Conservation (phyloP, 2,888 invertebrate species). For the Galeruca laticollis region DNA sequence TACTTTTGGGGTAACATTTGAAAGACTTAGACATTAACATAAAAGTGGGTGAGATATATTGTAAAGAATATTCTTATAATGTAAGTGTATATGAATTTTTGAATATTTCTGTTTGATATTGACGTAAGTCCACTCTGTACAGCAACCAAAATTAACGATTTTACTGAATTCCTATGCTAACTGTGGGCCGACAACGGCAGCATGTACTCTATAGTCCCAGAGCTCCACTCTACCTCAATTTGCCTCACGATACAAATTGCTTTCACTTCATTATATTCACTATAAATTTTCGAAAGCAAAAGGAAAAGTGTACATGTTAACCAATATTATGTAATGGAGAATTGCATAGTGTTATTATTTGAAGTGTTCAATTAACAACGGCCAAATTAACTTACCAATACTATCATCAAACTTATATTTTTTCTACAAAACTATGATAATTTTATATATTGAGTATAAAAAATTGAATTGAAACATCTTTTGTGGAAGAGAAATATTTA, state of each 20-base stretch:
- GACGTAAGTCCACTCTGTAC: constrained; percentile 7
- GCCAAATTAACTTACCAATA: no score
- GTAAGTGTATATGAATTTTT: not conserved
- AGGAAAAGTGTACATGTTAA: constrained; percentile 23
- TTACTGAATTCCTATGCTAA: constrained; percentile 22
- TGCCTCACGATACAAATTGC: constrained; percentile 42
- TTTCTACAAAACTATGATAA: no score
- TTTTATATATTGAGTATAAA: no score
- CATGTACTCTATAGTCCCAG: constrained; percentile 15
- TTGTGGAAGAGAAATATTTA: no score
- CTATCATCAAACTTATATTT: no score
- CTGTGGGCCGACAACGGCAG: constrained; percentile 15
- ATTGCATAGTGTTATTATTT: constrained; percentile 23
- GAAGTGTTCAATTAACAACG: not conserved
- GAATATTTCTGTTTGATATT: not conserved
- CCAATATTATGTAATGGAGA: constrained; percentile 4
- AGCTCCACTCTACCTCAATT: constrained; percentile 37
- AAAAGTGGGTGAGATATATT: no score
- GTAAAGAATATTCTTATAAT: not conserved
- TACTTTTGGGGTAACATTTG: no score
- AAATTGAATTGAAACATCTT: no score
- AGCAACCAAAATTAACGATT: constrained; percentile 17
- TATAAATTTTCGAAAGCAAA: constrained; percentile 38
- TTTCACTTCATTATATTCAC: constrained; percentile 42
- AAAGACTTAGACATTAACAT: no score